A percentile compares a stretch with the other conserved stretches of the same genome.
Evolutionary conservation across 1,140 invertebrate genomes (phyloP).

Genomic region (Drosophila chauvacae): DNA sequence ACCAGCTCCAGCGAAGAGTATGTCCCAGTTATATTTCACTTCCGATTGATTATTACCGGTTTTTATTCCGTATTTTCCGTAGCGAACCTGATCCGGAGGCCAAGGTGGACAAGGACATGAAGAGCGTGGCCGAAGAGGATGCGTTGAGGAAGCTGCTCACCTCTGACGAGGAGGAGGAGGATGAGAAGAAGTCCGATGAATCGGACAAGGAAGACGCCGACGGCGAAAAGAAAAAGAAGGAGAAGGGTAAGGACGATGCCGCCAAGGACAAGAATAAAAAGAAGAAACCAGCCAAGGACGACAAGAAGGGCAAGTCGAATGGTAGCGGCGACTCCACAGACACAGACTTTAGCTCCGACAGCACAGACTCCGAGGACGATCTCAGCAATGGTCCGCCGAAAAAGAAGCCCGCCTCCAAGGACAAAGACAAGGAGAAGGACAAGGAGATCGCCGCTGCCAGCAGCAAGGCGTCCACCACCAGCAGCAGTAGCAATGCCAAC

Average conservation of each 20-base stretch:
- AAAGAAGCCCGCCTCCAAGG: slow-evolving; percentile 74
- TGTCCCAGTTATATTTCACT: slow-evolving; percentile 15
- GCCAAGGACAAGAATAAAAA: slow-evolving; percentile 88
- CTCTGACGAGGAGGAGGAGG: slow-evolving; percentile 95
- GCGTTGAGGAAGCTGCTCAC: slow-evolving; percentile 92
- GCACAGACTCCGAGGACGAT: slow-evolving; percentile 88
- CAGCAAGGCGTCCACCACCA: slow-evolving; percentile 55
- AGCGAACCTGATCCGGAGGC: slow-evolving; percentile 91
- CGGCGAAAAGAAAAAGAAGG: slow-evolving; percentile 87
- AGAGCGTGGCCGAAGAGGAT: slow-evolving; percentile 95
- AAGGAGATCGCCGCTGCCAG: slow-evolving; percentile 67
- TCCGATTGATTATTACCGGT: background rate
- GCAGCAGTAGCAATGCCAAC: slow-evolving; percentile 83
- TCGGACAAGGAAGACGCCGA: slow-evolving; percentile 86
- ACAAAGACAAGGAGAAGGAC: slow-evolving; percentile 61
- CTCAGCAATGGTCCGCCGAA: slow-evolving; percentile 81
- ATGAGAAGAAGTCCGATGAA: slow-evolving; percentile 89
- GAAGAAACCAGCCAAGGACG: slow-evolving; percentile 87
- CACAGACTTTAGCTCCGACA: slow-evolving; percentile 91
- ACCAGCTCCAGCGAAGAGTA: slow-evolving; percentile 92
- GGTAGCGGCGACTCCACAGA: slow-evolving; percentile 86
- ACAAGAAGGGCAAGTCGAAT: slow-evolving; percentile 86
- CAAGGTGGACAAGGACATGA: slow-evolving; percentile 90
- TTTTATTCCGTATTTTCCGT: background rate
- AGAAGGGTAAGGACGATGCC: slow-evolving; percentile 87